These are phyloP conservation scores for Temnothorax nylanderi DNA, from an alignment of 1,140 invertebrate species.

Conservation along the genomic window DNA sequence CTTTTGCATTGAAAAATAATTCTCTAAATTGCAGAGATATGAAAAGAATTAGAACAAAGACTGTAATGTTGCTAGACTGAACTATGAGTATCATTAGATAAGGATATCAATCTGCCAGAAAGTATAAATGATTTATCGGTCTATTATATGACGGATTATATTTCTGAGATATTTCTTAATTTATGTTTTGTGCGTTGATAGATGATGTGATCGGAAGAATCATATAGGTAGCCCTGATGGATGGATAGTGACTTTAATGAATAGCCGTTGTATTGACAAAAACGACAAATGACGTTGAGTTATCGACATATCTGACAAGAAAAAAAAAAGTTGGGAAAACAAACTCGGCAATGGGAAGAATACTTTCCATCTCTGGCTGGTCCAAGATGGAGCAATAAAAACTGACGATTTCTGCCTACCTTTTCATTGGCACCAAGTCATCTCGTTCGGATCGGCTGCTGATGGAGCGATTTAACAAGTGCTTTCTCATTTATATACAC, in stretches of 20 bases:
- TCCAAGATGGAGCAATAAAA: conserved; percentile 60
- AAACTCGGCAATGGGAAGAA: conserved; percentile 9
- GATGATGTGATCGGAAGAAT: conserved; percentile 9
- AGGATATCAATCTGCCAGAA: not conserved
- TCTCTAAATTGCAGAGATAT: not conserved
- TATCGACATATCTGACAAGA: conserved; percentile 38
- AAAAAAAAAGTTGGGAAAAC: conserved; percentile 30
- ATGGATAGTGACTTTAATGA: conserved; percentile 56
- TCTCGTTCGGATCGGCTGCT: conserved; percentile 53
- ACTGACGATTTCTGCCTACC: conserved; percentile 71
- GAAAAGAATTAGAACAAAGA: not conserved
- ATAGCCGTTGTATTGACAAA: conserved; percentile 29
- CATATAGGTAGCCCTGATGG: conserved; percentile 16
- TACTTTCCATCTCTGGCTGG: conserved; percentile 25
- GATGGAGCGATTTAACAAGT: conserved; percentile 55
- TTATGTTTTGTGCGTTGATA: conserved; percentile 38
- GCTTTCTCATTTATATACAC: conserved; percentile 47
- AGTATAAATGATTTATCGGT: conserved; percentile 29
- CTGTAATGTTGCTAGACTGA: not conserved
- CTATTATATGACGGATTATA: not conserved
- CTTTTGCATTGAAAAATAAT: not conserved
- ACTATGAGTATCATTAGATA: not conserved
- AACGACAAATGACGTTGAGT: conserved; percentile 46
- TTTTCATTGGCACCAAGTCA: conserved; percentile 62
- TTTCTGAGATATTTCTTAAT: conserved; percentile 39